Evolutionary conservation across 2,888 invertebrate species (phyloP).

Genomic region (Lucinisca nassula): DNA sequence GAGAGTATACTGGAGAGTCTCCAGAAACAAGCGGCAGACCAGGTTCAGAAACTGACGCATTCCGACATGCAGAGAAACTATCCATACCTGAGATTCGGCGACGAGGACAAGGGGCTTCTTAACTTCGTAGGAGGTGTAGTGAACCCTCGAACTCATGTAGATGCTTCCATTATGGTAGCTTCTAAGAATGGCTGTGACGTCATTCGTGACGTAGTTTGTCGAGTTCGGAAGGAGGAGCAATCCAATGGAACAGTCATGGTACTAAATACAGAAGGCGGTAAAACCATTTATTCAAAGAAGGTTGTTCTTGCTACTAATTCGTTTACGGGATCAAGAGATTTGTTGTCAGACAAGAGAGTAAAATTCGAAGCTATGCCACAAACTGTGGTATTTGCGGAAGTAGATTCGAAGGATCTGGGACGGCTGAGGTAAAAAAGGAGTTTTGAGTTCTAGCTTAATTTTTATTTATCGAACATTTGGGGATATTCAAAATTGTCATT

Average conservation of each 20-base stretch:
- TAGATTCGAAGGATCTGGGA: constrained; percentile 22
- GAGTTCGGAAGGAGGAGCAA: constrained; percentile 33
- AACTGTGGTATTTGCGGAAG: constrained; percentile 61
- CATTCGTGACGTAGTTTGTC: constrained; percentile 66
- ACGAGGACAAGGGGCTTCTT: constrained; percentile 28
- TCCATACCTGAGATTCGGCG: constrained; percentile 62
- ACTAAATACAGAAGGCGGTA: constrained; percentile 58
- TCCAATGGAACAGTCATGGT: constrained; percentile 53
- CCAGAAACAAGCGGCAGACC: neutral
- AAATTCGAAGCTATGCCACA: constrained; percentile 47
- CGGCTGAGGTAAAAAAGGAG: constrained; percentile 56
- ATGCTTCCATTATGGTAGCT: constrained; percentile 66
- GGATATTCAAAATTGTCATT: no score
- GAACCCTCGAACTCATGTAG: constrained; percentile 69
- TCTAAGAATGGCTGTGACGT: constrained; percentile 64
- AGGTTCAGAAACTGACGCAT: neutral
- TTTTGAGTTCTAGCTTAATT: no score
- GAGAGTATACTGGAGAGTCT: neutral
- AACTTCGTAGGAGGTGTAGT: constrained; percentile 66
- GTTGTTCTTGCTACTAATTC: constrained; percentile 74
- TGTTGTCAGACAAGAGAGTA: constrained; percentile 37
- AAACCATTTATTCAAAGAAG: constrained; percentile 33
- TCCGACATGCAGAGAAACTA: neutral
- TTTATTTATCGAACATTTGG: no score
- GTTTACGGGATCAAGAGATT: constrained; percentile 62